phyloP scores from a whole-genome alignment of 2,113 vertebrate species.

The mouse (Mus musculus) region DNA sequence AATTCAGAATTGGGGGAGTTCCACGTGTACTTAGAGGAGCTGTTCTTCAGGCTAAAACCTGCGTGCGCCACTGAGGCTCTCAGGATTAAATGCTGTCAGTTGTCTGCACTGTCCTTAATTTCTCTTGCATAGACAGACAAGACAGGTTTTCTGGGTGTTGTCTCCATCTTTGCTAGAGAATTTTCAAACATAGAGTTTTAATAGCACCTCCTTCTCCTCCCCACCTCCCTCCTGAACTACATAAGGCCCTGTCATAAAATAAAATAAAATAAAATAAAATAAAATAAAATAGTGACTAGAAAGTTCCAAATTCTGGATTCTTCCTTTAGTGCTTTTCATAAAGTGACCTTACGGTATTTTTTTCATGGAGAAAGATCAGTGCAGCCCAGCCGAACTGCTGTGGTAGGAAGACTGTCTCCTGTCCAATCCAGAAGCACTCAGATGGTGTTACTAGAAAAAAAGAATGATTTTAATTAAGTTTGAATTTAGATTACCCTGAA shows the following conservation, averaged over 20 bases:
- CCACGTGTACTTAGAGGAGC: background rate
- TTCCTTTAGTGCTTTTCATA: background rate
- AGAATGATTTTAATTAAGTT: background rate
- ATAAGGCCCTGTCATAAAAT: background rate
- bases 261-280: too few species aligned
- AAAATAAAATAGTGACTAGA: background rate
- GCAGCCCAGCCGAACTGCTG: background rate
- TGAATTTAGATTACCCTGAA: constrained; percentile 23
- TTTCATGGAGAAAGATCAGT: background rate
- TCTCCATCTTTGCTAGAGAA: background rate
- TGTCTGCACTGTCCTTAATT: background rate
- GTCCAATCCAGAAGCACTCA: background rate
- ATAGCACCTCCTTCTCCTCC: background rate
- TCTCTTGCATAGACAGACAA: background rate
- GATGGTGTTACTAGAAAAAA: background rate
- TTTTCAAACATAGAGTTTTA: background rate
- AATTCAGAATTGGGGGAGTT: background rate
- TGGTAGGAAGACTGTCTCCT: background rate
- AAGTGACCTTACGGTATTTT: background rate
- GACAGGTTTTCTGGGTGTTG: background rate
- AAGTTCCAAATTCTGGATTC: background rate
- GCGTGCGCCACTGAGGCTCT: background rate
- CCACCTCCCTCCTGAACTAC: background rate
- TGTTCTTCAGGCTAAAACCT: background rate
- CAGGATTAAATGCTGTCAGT: background rate